Percentiles rank a stretch among this genome's conserved stretches.
Conservation (phyloP, 2,113 vertebrate species). For the Pitta sordida region DNA sequence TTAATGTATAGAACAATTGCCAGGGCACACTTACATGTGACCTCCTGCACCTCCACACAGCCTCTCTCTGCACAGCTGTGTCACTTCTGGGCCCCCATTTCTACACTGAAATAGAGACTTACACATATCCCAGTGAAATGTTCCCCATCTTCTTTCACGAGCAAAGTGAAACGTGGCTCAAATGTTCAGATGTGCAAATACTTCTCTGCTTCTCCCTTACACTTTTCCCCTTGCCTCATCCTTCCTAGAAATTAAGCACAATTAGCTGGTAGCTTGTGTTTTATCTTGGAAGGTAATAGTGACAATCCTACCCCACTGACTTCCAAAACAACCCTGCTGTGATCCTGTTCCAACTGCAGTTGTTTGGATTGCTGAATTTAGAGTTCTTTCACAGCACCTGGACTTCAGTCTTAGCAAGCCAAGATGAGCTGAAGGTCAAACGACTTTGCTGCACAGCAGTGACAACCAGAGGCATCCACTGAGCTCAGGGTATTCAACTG, state of each 20-base stretch:
- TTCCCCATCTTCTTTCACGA: background rate
- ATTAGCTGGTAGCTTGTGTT: background rate
- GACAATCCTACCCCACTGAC: background rate
- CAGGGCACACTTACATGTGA: background rate
- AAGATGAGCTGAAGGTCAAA: background rate
- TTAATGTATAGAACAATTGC: conserved; percentile 27
- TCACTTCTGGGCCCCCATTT: background rate
- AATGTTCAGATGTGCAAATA: background rate
- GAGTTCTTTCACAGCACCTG: background rate
- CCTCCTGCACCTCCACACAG: background rate
- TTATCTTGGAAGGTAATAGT: background rate
- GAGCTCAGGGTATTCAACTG: background rate
- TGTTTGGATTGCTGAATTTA: background rate
- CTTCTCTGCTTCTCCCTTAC: background rate
- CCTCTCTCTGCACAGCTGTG: background rate
- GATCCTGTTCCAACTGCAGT: background rate
- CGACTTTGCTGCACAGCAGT: background rate
- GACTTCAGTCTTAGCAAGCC: background rate
- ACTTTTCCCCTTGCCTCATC: background rate
- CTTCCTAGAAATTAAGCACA: background rate
- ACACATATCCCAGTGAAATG: background rate
- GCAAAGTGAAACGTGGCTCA: background rate
- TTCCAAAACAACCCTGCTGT: background rate
- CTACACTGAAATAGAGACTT: background rate
- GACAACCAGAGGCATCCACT: background rate